Evolutionary conservation across 2,113 vertebrate species (phyloP).

Genomic region (Mixornis gularis): DNA sequence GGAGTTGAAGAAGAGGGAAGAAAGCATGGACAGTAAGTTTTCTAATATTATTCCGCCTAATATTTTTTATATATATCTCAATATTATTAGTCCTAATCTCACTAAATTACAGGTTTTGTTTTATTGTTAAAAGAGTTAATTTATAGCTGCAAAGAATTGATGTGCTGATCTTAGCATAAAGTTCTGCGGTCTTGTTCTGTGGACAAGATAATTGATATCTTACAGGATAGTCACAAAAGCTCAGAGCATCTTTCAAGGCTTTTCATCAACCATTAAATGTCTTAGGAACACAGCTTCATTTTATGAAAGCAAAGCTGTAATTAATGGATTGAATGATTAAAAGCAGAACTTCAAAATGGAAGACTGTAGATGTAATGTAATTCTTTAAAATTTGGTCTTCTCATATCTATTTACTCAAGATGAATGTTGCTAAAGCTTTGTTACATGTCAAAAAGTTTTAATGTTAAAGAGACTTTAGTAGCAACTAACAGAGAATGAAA

Average conservation of each 20-base stretch:
- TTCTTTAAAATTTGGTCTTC: background rate
- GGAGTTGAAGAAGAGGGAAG: conserved; percentile 89
- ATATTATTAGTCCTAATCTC: background rate
- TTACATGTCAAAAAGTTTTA: background rate
- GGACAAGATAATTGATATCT: background rate
- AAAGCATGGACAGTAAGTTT: conserved; percentile 90
- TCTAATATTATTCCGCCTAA: background rate
- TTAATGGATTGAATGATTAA: background rate
- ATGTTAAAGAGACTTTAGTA: background rate
- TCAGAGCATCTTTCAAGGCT: background rate
- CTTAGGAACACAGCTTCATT: background rate
- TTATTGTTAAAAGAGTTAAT: background rate
- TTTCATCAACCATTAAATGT: background rate
- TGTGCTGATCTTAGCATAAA: background rate
- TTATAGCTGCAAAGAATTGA: background rate
- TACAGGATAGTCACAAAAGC: background rate
- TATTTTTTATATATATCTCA: too few species aligned
- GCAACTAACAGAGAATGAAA: background rate
- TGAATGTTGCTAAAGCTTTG: background rate
- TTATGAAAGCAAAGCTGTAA: background rate
- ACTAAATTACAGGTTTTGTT: background rate
- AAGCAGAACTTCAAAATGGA: background rate
- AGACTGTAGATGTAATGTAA: background rate
- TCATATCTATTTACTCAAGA: background rate
- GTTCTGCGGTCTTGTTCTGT: background rate